Base-by-base conservation (phyloP, 1,140 invertebrate species). In the Uloborus diversus region DNA sequence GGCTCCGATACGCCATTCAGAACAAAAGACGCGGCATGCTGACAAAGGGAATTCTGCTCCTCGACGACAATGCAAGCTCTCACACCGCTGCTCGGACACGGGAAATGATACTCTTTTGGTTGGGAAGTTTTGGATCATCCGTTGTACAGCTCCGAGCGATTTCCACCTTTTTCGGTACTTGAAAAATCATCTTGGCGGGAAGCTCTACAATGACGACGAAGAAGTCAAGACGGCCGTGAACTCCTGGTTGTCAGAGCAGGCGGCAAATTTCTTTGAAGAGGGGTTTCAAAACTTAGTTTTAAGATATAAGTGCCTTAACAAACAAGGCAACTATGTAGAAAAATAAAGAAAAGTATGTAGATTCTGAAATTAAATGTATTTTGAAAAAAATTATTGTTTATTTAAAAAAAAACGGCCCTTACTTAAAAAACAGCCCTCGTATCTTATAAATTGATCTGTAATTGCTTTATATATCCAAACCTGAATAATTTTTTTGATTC, bases 41-140 rank as follows among this genome's bases (percentile, higher is more conserved):
- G 59, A 81, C 62, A 49, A 71, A 82, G 62, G 65, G 65, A 71
- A 75, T 84, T 27, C 59, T 82, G 49, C 69, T 85, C 32, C 70
- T 83, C 20, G 85, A 87, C 70, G 86, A 87, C 83, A 86, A 87
- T 78, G 82, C 85, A 9, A 79, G 84, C 47, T 83, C 83, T 28
- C 84, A 87, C 76, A 76, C 75, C 30, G 1, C 30, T 56, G 4
- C 7, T 11, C 5, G 4, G 5, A 25, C 51, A 11, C 7, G 37
- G 37, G 17, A 42, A 1, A 20, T 62, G 81, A 82, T 76, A 85
- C 84, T 37, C 76, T 20, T 81, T 86, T 59, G 81, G 81, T n/a
- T 32, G 30, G 30, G 30, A 61, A 14, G 25, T 28, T 28, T 28
- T 61, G 57, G 57, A 61, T 20, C 7, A 61, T 61, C 3, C 25